Percentiles rank a stretch among this genome's conserved stretches.
These are phyloP conservation scores for Sporophila hypoxantha DNA, from an alignment of 2,113 vertebrate species.

Conservation along the genomic window DNA sequence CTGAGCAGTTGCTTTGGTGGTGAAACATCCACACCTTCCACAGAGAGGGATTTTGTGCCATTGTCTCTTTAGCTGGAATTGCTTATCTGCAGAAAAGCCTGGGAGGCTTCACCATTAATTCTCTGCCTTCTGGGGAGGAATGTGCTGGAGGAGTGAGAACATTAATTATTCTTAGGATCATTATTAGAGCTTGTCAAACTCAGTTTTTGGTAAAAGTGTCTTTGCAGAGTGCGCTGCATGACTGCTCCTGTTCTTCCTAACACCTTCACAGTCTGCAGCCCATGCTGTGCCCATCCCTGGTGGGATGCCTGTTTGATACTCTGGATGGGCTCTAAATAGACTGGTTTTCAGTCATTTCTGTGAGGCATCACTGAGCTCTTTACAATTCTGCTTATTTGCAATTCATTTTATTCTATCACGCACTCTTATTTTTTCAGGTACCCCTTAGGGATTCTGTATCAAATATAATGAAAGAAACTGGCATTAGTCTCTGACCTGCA, in stretches of 20 bases:
- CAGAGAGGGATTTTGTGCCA: not conserved
- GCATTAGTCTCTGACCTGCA: constrained; percentile 31
- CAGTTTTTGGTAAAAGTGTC: not conserved
- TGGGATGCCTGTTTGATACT: not conserved
- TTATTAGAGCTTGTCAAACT: constrained; percentile 36
- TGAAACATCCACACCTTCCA: not conserved
- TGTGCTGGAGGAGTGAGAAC: constrained; percentile 13
- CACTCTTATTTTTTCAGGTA: constrained; percentile 13
- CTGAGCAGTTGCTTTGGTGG: not conserved
- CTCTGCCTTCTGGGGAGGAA: not conserved
- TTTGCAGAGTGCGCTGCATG: not conserved
- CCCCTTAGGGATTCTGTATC: constrained; percentile 22
- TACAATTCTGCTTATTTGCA: constrained; percentile 25
- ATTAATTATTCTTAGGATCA: constrained; percentile 21
- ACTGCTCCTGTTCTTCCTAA: not conserved
- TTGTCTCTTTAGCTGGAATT: not conserved
- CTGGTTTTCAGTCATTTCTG: constrained; percentile 1
- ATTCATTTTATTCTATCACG: constrained; percentile 16
- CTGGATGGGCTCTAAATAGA: constrained; percentile 13
- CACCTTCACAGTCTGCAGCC: not conserved
- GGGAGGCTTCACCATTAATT: constrained; percentile 4
- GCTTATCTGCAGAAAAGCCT: not conserved
- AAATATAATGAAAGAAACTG: constrained; percentile 17
- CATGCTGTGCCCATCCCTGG: not conserved
- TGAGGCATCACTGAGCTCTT: not conserved